Evolutionary conservation across 2,797 vertebrate genomes (phyloP).

Genomic region (Chloroceryle inda): DNA sequence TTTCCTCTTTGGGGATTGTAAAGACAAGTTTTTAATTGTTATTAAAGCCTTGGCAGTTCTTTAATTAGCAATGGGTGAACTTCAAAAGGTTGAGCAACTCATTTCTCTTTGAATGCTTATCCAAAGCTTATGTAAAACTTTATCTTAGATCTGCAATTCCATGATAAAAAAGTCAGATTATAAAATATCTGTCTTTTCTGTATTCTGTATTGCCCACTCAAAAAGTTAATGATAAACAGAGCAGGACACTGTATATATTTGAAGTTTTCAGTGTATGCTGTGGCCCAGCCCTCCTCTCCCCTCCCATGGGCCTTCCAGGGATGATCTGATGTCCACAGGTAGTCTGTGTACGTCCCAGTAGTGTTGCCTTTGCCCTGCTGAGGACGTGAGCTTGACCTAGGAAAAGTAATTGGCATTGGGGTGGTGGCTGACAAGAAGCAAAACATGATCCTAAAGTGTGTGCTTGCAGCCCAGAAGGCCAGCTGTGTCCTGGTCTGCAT

Average conservation of each 20-base stretch:
- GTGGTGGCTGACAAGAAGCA: no score
- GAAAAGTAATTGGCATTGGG: background rate
- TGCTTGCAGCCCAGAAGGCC: no score
- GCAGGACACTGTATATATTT: background rate
- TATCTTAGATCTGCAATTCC: background rate
- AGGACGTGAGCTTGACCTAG: background rate
- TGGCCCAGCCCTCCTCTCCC: background rate
- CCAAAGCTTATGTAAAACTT: conserved; percentile 40
- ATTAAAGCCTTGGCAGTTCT: conserved; percentile 71
- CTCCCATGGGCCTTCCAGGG: background rate
- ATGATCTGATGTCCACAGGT: background rate
- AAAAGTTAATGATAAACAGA: background rate
- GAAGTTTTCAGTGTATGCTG: background rate
- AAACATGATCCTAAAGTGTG: no score
- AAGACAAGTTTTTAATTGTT: conserved; percentile 73
- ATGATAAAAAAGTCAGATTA: background rate
- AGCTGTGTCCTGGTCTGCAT: no score
- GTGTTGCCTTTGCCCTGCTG: background rate
- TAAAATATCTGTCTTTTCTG: background rate
- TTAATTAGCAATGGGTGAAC: conserved; percentile 69
- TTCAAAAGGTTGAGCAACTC: conserved; percentile 60
- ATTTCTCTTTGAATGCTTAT: conserved; percentile 56
- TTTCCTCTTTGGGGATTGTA: conserved; percentile 70
- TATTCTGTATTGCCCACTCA: background rate
- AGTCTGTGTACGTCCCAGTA: background rate